Conservation (phyloP, 2,113 vertebrate genomes). For the Fulmarus glacialis region DNA sequence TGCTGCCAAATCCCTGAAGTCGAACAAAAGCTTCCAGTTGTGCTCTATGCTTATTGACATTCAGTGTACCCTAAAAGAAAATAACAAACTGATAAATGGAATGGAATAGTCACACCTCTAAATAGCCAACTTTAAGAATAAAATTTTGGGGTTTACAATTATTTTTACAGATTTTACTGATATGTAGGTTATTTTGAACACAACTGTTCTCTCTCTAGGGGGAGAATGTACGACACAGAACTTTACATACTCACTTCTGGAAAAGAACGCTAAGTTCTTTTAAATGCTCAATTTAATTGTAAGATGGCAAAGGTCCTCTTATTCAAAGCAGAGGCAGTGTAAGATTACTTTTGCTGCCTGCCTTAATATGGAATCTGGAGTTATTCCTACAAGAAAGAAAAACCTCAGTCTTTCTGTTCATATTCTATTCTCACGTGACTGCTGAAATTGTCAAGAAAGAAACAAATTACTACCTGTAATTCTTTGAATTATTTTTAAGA, state of each 20-base stretch:
- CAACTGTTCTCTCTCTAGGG: not conserved
- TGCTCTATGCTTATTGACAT: conserved; percentile 89
- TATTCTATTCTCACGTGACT: not conserved
- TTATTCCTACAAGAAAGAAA: not conserved
- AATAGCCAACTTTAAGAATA: not conserved
- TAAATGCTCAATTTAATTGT: not conserved
- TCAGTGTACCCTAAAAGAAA: conserved; percentile 84
- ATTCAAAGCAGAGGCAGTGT: not conserved
- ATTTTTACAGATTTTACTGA: not conserved
- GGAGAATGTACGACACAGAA: not conserved
- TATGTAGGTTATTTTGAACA: not conserved
- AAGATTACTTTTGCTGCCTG: not conserved
- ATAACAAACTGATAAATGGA: not conserved
- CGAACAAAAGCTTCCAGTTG: conserved; percentile 88
- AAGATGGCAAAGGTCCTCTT: not conserved
- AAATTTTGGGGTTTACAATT: rapidly evolving
- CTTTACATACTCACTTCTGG: not conserved
- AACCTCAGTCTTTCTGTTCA: not conserved
- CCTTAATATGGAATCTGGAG: not conserved
- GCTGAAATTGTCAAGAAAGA: not conserved
- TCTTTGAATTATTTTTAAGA: not conserved
- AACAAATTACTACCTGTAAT: not conserved
- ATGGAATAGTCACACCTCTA: not conserved
- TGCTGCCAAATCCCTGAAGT: conserved; percentile 78
- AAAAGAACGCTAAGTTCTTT: not conserved